These are phyloP conservation scores for Chrysochloris asiatica DNA, from an alignment of 2,113 vertebrate genomes.

Conservation along the genomic window DNA sequence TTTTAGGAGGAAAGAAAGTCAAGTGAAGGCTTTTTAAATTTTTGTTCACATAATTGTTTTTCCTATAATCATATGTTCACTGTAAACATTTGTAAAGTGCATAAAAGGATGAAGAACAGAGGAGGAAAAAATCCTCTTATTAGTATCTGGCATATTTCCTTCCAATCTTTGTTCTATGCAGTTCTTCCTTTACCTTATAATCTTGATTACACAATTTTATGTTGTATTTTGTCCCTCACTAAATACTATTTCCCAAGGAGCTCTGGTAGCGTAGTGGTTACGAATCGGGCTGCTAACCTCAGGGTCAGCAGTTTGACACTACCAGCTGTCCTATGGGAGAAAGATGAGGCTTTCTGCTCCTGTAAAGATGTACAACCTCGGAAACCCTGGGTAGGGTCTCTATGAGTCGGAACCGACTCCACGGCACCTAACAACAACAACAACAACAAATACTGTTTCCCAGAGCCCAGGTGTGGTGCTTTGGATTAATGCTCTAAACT, in stretches of 20 bases:
- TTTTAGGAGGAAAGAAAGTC: conserved; percentile 27
- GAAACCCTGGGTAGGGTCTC: too few species aligned
- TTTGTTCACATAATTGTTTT: conserved; percentile 12
- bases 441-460: too few species aligned
- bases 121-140: background rate
- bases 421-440: too few species aligned
- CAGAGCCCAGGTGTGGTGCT: too few species aligned
- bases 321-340: too few species aligned
- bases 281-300: too few species aligned
- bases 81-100: background rate
- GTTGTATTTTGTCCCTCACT: background rate
- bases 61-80: background rate
- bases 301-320: too few species aligned
- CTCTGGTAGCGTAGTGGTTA: too few species aligned
- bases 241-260: background rate
- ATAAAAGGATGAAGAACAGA: background rate
- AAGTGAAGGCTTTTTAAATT: background rate
- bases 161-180: background rate
- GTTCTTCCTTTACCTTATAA: conserved; percentile 33
- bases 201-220: background rate
- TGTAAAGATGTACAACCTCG: too few species aligned
- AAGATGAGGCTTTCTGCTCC: too few species aligned
- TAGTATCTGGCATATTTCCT: conserved; percentile 9
- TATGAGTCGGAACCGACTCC: too few species aligned
- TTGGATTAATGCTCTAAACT: too few species aligned